Base-by-base conservation (phyloP, 2,797 vertebrate genomes). In the Momotus momota region DNA sequence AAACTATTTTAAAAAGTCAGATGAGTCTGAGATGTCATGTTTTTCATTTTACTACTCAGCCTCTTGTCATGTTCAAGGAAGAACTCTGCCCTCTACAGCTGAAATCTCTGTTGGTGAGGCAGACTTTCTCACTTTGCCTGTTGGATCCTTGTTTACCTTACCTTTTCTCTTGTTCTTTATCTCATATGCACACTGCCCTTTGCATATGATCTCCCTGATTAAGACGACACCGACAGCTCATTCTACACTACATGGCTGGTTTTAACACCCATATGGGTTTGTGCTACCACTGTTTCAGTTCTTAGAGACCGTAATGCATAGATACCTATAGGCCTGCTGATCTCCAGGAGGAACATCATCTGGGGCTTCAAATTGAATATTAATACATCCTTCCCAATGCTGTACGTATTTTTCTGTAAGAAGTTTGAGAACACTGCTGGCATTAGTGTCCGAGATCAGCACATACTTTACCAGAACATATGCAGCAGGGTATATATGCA, bases 201-300 rank as follows among this genome's bases (percentile, higher is more conserved):
- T 79, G 14, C 66, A 40, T 60, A 69, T 62, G 73, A 72, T 64
- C 70, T 38, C 13, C 69, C 57, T 84, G 5, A 0, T 35, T 78
- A 52, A 72, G 72, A 83, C 54, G 48, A 88, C 33, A 58, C 38
- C 92, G 92, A 84, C 82, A 93, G 73, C 66, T 96, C 80, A 70
- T 62, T 86, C 88, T 84, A 73, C 0, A 2, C 62, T 80, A 55
- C 43, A 18, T 27, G 62, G 27, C 49, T 90, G 71, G 58, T 25
- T 81, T 80, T 67, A 87, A 57, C 45, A 73, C 12, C 35, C 35
- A 35, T 35, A 9, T 0, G 6, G 75, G 54, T 54, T 91, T 90
- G 65, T 60, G n/a, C 71, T 83, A 92, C 74, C 43, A 57, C 73
- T 45, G 51, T 29, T 93, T 11, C 38, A 57, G 29, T 55, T 85